A percentile compares a stretch with the other conserved stretches of the same genome.
phyloP scores from a whole-genome alignment of 1,140 invertebrate species.

The Psilanteris sp. region DNA sequence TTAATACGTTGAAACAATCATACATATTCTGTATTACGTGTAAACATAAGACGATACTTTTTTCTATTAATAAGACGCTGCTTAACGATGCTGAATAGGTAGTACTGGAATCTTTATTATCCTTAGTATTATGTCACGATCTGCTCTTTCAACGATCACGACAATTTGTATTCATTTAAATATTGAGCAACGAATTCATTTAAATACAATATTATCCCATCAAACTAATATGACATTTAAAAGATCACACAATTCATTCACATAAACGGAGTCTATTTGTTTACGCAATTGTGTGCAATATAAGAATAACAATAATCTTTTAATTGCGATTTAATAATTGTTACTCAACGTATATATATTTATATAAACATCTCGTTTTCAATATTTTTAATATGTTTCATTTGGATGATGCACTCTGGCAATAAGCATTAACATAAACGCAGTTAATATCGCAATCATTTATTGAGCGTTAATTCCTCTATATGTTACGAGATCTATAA shows the following conservation, averaged over 20 bases:
- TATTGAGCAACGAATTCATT: background rate
- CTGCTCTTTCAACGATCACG: conserved; percentile 6
- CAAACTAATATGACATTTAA: no score
- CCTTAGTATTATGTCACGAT: background rate
- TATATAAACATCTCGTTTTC: no score
- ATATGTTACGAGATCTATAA: conserved; percentile 7
- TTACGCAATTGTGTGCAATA: no score
- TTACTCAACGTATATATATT: no score
- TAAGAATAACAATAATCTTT: no score
- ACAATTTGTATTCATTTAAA: conserved; percentile 15
- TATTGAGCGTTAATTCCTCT: conserved; percentile 27
- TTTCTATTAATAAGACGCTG: conserved; percentile 33
- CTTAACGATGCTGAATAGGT: conserved; percentile 2
- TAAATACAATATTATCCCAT: no score
- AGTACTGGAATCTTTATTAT: conserved; percentile 14
- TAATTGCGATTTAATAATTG: no score
- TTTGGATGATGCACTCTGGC: background rate
- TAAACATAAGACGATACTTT: conserved; percentile 23
- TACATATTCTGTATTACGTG: conserved; percentile 11
- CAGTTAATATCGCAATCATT: conserved; percentile 26
- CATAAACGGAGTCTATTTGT: no score
- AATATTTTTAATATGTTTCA: background rate
- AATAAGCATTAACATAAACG: conserved; percentile 21
- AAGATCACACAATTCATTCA: no score
- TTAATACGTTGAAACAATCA: conserved; percentile 8